Evolutionary conservation across 2,113 vertebrate species (phyloP).

Genomic region (Zosterops lateralis): DNA sequence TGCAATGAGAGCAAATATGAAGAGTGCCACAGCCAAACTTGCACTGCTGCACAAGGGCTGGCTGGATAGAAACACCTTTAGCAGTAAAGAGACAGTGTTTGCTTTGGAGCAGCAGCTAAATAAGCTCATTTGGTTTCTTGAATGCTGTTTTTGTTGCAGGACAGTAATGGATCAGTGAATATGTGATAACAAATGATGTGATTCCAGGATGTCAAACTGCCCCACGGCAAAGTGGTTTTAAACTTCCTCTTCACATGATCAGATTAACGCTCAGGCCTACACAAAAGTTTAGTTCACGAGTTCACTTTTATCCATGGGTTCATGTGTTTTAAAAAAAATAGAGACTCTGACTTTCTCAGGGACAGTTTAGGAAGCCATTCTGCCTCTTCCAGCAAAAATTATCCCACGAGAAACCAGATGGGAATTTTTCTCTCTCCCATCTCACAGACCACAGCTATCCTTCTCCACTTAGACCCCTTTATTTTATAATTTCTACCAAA

Average conservation of each 20-base stretch:
- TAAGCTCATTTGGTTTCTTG: not conserved
- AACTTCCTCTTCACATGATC: constrained; percentile 8
- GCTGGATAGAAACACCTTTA: not conserved
- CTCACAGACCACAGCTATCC: constrained; percentile 16
- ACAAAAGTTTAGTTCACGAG: not conserved
- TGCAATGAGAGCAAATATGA: not conserved
- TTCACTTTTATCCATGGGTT: not conserved
- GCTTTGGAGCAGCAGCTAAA: not conserved
- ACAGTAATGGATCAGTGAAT: not conserved
- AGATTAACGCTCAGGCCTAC: not conserved
- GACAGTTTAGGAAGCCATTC: not conserved
- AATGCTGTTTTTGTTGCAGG: constrained; percentile 23
- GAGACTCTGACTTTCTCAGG: not conserved
- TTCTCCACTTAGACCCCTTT: not conserved
- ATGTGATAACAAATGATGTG: not conserved
- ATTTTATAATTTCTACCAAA: not conserved
- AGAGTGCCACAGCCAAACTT: not conserved
- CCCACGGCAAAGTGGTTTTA: not conserved
- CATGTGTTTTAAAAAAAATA: not conserved
- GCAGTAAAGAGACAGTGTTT: not conserved
- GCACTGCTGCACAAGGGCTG: not conserved
- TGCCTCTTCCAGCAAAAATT: not conserved
- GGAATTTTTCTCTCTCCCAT: not conserved
- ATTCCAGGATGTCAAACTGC: constrained; percentile 27
- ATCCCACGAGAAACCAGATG: constrained; percentile 27